A percentile compares a stretch with the other conserved stretches of the same genome.
Evolutionary conservation across 2,888 invertebrate species (phyloP).

Genomic region (Drosophila mimica): DNA sequence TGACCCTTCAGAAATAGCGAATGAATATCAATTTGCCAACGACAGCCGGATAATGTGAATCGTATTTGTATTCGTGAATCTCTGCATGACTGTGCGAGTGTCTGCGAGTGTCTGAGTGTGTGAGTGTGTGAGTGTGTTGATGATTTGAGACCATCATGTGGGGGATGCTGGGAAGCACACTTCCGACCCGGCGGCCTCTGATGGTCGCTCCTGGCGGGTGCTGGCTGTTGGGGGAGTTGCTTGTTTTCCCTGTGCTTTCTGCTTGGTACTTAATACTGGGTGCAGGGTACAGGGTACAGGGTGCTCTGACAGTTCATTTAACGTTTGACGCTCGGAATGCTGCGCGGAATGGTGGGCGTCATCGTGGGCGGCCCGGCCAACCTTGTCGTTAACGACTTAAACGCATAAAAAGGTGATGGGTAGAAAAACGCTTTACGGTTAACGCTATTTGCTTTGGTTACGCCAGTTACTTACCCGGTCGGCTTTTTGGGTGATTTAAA

Average conservation of each 20-base stretch:
- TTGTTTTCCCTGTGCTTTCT: constrained; percentile 2
- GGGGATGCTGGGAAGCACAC: constrained; percentile 45
- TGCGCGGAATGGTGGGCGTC: constrained; percentile 39
- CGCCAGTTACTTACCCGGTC: constrained; percentile 42
- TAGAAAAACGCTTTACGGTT: constrained; percentile 51
- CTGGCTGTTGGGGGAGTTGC: constrained; percentile 1
- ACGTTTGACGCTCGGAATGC: constrained; percentile 49
- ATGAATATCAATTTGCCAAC: constrained; percentile 72
- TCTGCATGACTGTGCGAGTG: constrained; percentile 1
- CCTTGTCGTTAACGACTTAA: constrained; percentile 70
- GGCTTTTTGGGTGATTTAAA: constrained; percentile 78
- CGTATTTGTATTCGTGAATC: constrained; percentile 13
- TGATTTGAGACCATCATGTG: constrained; percentile 40
- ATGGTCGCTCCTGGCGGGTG: not conserved
- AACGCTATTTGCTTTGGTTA: constrained; percentile 46
- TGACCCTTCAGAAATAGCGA: constrained; percentile 26
- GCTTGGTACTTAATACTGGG: constrained; percentile 10
- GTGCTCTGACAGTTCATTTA: constrained; percentile 52
- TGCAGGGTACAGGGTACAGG: constrained; percentile 15
- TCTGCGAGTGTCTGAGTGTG: constrained; percentile 62
- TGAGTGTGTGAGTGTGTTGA: constrained; percentile 71
- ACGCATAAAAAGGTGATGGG: constrained; percentile 49
- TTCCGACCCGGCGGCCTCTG: constrained; percentile 5
- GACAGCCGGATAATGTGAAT: constrained; percentile 31
- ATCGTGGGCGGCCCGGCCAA: constrained; percentile 49